Evolutionary conservation across 2,797 vertebrate genomes (phyloP).

Genomic region (Lagodon rhomboides): DNA sequence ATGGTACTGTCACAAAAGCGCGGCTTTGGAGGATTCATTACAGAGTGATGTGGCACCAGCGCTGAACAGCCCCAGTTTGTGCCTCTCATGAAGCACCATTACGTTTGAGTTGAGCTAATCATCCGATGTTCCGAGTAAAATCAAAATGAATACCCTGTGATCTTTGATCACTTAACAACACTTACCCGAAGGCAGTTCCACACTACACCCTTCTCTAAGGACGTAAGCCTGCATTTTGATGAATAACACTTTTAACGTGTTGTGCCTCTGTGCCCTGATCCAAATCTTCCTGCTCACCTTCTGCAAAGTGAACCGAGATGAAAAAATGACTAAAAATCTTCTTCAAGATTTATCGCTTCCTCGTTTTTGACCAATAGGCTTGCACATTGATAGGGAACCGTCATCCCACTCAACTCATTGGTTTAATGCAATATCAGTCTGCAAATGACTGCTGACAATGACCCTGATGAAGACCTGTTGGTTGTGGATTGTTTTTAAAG

Average conservation of each 20-base stretch:
- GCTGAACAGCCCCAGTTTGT: background rate
- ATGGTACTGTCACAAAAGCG: slow-evolving; percentile 4
- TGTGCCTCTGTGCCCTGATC: background rate
- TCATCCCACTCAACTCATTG: too few species aligned
- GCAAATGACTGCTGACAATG: too few species aligned
- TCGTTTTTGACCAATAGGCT: too few species aligned
- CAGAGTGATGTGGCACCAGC: background rate
- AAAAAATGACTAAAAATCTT: too few species aligned
- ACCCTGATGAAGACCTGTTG: too few species aligned
- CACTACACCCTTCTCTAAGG: background rate
- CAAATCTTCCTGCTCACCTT: background rate
- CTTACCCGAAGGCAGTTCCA: background rate
- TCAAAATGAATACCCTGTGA: background rate
- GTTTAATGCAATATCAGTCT: too few species aligned
- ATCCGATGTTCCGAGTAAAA: background rate
- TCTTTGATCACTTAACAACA: background rate
- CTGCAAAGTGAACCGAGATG: background rate
- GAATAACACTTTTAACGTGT: background rate
- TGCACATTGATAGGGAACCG: too few species aligned
- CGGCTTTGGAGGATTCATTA: slow-evolving; percentile 2
- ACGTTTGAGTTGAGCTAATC: background rate
- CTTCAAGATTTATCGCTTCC: too few species aligned
- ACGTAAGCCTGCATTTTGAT: background rate
- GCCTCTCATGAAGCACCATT: background rate
- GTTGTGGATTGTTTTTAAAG: too few species aligned